Conservation (phyloP, 2,888 invertebrate genomes). For the Troides oblongomaculatus region DNA sequence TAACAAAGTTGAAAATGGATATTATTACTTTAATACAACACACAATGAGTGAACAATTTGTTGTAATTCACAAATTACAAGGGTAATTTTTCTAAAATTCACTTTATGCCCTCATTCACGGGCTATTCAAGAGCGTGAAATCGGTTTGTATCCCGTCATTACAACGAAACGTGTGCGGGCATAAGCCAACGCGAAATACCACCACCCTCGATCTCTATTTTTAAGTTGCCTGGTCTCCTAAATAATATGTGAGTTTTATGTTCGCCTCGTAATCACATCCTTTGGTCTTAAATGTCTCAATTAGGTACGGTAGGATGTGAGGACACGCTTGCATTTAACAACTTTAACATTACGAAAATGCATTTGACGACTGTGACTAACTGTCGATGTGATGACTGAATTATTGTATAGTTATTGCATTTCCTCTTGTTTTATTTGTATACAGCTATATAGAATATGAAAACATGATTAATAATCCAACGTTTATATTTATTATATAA, state of each 20-base stretch:
- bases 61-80: slow-evolving; percentile 23
- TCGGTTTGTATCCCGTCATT: slow-evolving; percentile 35
- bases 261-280: slow-evolving; percentile 74
- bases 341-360: slow-evolving; percentile 51
- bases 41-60: not conserved
- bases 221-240: slow-evolving; percentile 60
- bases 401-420: slow-evolving; percentile 36
- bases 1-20: too few relatives aligned
- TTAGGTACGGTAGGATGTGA: slow-evolving; percentile 73
- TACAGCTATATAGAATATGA: too few relatives aligned
- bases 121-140: slow-evolving; percentile 34
- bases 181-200: slow-evolving; percentile 40
- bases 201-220: slow-evolving; percentile 54
- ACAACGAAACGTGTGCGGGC: slow-evolving; percentile 40
- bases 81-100: slow-evolving; percentile 39
- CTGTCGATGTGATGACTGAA: slow-evolving; percentile 53
- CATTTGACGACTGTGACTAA: slow-evolving; percentile 50
- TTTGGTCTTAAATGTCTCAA: slow-evolving; percentile 77
- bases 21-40: too few relatives aligned
- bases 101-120: slow-evolving; percentile 42
- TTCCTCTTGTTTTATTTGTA: not conserved
- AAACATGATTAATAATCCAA: too few relatives aligned
- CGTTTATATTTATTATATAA: too few relatives aligned
- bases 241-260: slow-evolving; percentile 69
- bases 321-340: slow-evolving; percentile 65